These are phyloP conservation scores for Zosterops pallidus DNA, from an alignment of 2,113 vertebrate genomes.

Conservation along the genomic window DNA sequence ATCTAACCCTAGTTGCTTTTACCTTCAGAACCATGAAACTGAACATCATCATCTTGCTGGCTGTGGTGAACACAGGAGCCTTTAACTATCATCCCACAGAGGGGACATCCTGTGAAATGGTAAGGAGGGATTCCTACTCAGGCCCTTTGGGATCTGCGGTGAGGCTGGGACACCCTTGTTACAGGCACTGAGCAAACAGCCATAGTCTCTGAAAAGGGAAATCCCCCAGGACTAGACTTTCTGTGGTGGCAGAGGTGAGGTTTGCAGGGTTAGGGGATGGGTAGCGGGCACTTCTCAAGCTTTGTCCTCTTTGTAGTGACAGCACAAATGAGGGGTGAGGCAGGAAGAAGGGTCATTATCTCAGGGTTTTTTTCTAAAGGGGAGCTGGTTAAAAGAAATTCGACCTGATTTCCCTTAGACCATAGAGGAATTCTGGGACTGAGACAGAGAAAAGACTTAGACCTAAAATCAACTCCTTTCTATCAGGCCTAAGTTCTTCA, in stretches of 20 bases:
- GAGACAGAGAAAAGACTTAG: background rate
- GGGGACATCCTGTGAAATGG: slow-evolving; percentile 76
- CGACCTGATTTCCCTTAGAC: background rate
- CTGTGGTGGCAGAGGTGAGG: background rate
- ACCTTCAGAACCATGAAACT: slow-evolving; percentile 83
- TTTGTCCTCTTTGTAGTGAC: background rate
- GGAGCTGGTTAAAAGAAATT: background rate
- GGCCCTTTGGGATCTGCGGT: background rate
- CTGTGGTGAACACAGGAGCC: slow-evolving; percentile 64
- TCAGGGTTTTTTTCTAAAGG: background rate
- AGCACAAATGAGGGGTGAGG: background rate
- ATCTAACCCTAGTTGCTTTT: background rate
- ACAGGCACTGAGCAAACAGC: background rate
- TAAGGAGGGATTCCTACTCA: slow-evolving; percentile 67
- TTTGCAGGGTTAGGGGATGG: background rate
- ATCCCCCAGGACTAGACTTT: background rate
- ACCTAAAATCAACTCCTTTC: background rate
- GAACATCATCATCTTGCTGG: slow-evolving; percentile 78
- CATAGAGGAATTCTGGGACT: background rate
- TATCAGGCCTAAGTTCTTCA: background rate
- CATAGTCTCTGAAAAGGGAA: background rate
- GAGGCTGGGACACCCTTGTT: background rate
- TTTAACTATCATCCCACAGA: slow-evolving; percentile 60
- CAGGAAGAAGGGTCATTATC: background rate
- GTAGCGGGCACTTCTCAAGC: background rate